These are phyloP conservation scores for Andrena praecox DNA, from an alignment of 2,888 invertebrate species.

Conservation along the genomic window DNA sequence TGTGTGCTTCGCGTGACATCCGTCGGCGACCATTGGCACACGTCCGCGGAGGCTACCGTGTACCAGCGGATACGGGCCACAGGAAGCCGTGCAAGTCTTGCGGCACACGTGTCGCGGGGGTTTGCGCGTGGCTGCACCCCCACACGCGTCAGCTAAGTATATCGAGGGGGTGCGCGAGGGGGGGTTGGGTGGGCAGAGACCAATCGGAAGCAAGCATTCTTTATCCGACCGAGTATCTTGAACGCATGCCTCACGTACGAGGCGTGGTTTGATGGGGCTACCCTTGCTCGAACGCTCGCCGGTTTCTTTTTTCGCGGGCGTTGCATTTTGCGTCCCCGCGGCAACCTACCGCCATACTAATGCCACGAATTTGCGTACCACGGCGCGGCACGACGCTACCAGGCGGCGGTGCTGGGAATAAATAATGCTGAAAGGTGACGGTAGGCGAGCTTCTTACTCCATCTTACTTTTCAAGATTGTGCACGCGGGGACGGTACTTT, in stretches of 20 bases:
- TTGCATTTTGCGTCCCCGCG: slow-evolving; percentile 64
- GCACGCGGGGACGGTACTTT: too few relatives aligned
- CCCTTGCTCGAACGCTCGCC: slow-evolving; percentile 66
- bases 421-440: slow-evolving; percentile 20
- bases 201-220: slow-evolving; percentile 84
- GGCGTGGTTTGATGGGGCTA: slow-evolving; percentile 79
- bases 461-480: neutral
- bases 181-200: slow-evolving; percentile 73
- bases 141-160: slow-evolving; percentile 55
- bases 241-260: slow-evolving; percentile 81
- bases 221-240: slow-evolving; percentile 80
- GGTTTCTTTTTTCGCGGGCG: slow-evolving; percentile 65
- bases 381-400: slow-evolving; percentile 6
- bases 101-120: slow-evolving; percentile 41
- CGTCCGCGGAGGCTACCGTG: slow-evolving; percentile 30
- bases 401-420: neutral
- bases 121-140: slow-evolving; percentile 54
- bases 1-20: neutral
- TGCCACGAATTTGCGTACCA: slow-evolving; percentile 45
- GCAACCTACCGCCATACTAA: slow-evolving; percentile 63
- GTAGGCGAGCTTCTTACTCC: neutral
- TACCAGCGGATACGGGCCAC: slow-evolving; percentile 25
- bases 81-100: slow-evolving; percentile 63
- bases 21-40: neutral
- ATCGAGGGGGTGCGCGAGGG: slow-evolving; percentile 62